Conservation (phyloP, 2,797 vertebrate species). For the Enteromius fasciolatus region DNA sequence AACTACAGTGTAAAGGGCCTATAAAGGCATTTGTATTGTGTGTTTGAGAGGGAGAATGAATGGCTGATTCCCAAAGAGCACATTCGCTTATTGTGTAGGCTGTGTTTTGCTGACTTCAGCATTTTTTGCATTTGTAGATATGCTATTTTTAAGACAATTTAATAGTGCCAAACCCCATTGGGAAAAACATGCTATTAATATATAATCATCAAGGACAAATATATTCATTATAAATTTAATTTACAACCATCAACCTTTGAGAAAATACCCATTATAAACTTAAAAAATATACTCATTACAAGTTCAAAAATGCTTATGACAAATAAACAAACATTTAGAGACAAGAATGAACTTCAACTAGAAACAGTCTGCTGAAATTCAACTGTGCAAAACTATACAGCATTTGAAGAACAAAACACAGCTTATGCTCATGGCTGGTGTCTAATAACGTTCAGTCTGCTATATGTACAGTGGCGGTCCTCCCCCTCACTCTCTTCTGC, state of each 20-base stretch:
- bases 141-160: conserved; percentile 6
- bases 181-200: neutral
- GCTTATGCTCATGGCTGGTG: conserved; percentile 37
- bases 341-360: conserved; percentile 55
- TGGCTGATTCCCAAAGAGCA: neutral
- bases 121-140: conserved; percentile 1
- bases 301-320: conserved; percentile 52
- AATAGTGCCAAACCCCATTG: neutral
- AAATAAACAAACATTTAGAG: conserved; percentile 49
- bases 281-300: conserved; percentile 58
- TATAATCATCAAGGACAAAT: neutral
- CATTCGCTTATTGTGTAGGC: neutral
- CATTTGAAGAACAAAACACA: conserved; percentile 41
- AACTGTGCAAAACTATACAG: conserved; percentile 64
- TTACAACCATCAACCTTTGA: conserved; percentile 58
- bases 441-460: conserved; percentile 41
- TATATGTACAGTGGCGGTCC: conserved; percentile 19
- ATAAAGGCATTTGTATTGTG: conserved; percentile 1
- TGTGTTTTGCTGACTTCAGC: conserved; percentile 1
- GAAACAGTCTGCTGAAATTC: conserved; percentile 50
- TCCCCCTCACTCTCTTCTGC: conserved; percentile 42
- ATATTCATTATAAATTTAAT: conserved; percentile 60
- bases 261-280: conserved; percentile 57
- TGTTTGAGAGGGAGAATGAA: conserved; percentile 9
- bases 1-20: neutral